phyloP scores from a whole-genome alignment of 2,888 invertebrate genomes.

The Caenorhabditis sulstoni region DNA sequence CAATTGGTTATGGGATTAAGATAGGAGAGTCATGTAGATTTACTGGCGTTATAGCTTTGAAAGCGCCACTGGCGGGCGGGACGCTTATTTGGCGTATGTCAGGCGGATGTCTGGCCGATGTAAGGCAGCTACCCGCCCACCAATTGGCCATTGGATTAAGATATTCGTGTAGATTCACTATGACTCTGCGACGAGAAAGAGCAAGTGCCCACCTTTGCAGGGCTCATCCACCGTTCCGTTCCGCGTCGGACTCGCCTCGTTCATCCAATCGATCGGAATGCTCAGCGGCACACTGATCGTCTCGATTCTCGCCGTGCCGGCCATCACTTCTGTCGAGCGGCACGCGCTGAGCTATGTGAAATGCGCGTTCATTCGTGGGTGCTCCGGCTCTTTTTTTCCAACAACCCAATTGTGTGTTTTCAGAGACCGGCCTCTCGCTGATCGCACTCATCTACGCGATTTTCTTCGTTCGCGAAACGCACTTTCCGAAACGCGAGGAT shows the following conservation, averaged over 20 bases:
- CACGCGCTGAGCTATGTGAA: conserved; percentile 67
- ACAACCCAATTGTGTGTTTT: conserved; percentile 30
- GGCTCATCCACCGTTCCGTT: conserved; percentile 72
- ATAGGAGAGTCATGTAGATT: too few species aligned
- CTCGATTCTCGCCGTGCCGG: conserved; percentile 65
- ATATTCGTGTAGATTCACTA: too few species aligned
- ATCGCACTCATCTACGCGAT: conserved; percentile 69
- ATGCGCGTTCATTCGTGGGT: conserved; percentile 66
- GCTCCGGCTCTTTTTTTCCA: too few species aligned
- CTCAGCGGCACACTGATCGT: conserved; percentile 66
- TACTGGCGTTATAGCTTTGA: too few species aligned
- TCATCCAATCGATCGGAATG: conserved; percentile 69
- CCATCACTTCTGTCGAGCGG: conserved; percentile 60
- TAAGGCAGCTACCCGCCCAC: too few species aligned
- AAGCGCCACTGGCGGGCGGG: too few species aligned
- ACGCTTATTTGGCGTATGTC: too few species aligned
- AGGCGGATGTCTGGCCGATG: too few species aligned
- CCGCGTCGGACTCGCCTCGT: conserved; percentile 72
- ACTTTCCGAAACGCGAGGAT: conserved; percentile 57
- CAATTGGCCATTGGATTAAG: too few species aligned
- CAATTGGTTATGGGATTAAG: too few species aligned
- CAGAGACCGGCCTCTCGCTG: conserved; percentile 64
- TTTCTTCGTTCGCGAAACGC: conserved; percentile 72
- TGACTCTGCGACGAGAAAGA: too few species aligned
- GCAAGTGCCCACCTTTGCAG: too few species aligned